Evolutionary conservation across 2,797 vertebrate species (phyloP).

Genomic region (Sebastes baramenuke): DNA sequence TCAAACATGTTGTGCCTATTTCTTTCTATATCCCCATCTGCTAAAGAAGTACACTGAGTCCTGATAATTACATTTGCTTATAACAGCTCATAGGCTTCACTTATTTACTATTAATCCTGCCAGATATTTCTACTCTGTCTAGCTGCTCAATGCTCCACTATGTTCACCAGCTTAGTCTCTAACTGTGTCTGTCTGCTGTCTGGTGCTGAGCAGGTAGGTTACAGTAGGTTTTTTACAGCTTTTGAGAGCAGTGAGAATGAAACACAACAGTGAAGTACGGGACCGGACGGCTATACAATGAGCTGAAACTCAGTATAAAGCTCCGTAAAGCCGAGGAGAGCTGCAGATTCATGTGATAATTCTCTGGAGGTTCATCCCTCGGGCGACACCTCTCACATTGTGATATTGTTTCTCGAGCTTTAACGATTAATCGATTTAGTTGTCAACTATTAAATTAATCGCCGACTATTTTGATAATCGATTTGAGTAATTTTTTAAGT

Average conservation of each 20-base stretch:
- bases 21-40: neutral
- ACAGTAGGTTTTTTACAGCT: neutral
- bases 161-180: neutral
- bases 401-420: too few species aligned
- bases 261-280: neutral
- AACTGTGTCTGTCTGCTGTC: neutral
- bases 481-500: accelerated
- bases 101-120: neutral
- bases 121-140: neutral
- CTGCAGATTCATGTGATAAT: neutral
- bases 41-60: neutral
- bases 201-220: neutral
- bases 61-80: neutral
- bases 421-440: too few species aligned
- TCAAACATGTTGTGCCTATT: neutral
- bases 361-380: neutral
- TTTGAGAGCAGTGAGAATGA: neutral
- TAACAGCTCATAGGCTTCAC: neutral
- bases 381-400: too few species aligned
- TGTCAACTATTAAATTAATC: too few species aligned
- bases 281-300: neutral
- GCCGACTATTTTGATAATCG: too few species aligned
- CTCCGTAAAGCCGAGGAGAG: neutral
- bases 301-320: neutral
- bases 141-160: neutral